These are phyloP conservation scores for Tenthredo distinguenda DNA, from an alignment of 2,888 invertebrate species.

Conservation along the genomic window DNA sequence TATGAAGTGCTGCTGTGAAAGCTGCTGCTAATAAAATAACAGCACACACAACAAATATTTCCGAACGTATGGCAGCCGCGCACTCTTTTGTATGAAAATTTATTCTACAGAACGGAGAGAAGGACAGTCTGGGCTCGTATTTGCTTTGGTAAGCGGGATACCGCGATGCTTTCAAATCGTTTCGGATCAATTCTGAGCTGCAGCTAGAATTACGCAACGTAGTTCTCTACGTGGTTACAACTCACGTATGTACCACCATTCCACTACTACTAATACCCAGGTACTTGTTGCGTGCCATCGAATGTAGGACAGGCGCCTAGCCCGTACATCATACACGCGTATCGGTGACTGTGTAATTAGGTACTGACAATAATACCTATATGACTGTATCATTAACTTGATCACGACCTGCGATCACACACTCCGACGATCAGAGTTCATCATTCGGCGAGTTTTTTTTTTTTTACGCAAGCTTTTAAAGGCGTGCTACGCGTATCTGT, in stretches of 20 bases:
- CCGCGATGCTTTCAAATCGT: conserved; percentile 36
- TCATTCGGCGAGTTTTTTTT: not conserved
- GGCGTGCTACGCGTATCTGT: not conserved
- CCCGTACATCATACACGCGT: not conserved
- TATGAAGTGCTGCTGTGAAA: not conserved
- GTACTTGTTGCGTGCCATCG: conserved; percentile 37
- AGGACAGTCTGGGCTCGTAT: not conserved
- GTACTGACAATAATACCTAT: conserved; percentile 1
- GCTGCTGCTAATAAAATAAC: not conserved
- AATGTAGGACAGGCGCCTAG: conserved; percentile 39
- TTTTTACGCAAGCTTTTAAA: not conserved
- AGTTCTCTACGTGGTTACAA: not conserved
- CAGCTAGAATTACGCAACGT: conserved; percentile 28
- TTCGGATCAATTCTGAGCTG: conserved; percentile 3
- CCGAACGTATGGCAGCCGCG: not conserved
- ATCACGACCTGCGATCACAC: conserved; percentile 1
- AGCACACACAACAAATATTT: not conserved
- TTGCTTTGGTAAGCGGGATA: conserved; percentile 25
- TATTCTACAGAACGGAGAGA: not conserved
- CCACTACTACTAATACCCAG: not conserved
- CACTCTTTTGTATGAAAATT: not conserved
- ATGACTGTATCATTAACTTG: conserved; percentile 13
- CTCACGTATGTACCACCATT: not conserved
- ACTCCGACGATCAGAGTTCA: not conserved
- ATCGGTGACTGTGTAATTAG: conserved; percentile 1